Base-by-base conservation (phyloP, 2,888 invertebrate genomes). In the Polyommatus iphigenia region DNA sequence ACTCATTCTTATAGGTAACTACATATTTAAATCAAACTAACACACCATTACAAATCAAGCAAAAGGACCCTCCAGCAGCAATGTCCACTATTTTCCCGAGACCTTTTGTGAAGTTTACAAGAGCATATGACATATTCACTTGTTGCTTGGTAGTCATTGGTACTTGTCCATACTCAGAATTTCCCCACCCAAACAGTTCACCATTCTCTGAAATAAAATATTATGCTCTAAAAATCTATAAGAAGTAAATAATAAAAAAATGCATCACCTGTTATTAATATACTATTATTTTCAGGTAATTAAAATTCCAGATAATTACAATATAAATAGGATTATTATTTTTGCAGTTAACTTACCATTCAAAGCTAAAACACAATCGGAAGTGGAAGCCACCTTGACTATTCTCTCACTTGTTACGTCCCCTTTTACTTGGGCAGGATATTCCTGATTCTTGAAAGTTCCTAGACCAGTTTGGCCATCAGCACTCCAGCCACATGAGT, bases 111-210 rank as follows among this genome's bases (percentile, higher is more conserved):
- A 96, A 91, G 62, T 94, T 91, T 3, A 89, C 82, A 24, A 98
- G 85, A 29, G 95, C 94, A 62, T 95, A 95, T 0, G 99, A 97
- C 82, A 94, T 94, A 85, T 96, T 96, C 5, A 98, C 93, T 90
- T 98, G 98, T 73, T 91, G 90, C 13, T 91, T 81, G 10, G 88
- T 82, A 79, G 88, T 85, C 83, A 94, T 90, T 41, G 95, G 93
- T 59, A 99, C 92, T 88, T 99, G 99, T 0, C 96, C 96, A 85
- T 99, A 99, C 90, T 99, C 99, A 0, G 97, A 97, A 89, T 99
- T 99, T 8, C 99, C 99, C 99, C 99, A 99, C 0, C 99, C 99
- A 91, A 99, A 99, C 1, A 98, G 95, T 84, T 98, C 97, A 4
- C 99, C 99, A 83, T 96, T 96, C 81, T 98, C 98, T 97, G 85